Evolutionary conservation across 2,113 vertebrate genomes (phyloP), one percentile per base, ranked within the genome.

Genomic region (Xiphorhynchus elegans): DNA sequence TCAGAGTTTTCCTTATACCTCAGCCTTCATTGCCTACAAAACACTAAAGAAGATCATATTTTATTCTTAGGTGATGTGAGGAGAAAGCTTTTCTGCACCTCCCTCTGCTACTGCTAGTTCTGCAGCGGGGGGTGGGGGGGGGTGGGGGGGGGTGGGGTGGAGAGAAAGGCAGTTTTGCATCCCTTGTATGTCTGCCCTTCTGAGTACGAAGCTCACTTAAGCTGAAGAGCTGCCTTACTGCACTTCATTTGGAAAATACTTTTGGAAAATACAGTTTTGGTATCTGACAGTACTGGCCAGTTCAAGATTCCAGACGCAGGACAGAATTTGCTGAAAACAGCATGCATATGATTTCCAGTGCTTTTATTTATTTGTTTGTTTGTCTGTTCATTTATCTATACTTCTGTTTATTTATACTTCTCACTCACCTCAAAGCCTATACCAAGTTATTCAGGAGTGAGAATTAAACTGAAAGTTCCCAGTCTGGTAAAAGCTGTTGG

Each of bases 121-220:
- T 89, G 31, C 53, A 58, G n/a, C n/a, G n/a, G n/a, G 49, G 24
- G 49, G 11, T 14, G 53, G 2, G 6, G 11, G 49, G 24, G 49
- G 11, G n/a, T n/a, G n/a, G n/a, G n/a, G n/a, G n/a, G 49, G 24
- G 49, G 11, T 14, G 53, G 2, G 6, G 11, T 3, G 3, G 6
- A 11, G 5, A 3, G 77, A 56, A 20, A 66, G 2, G 6, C 58
- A 70, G 8, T 21, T 87, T 7, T 33, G 56, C 11, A 33, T 19
- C 42, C 7, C 9, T 49, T 68, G 13, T 31, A 47, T 5, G 55
- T 35, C 5, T 90, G 16, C 11, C 8, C 39, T 68, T 76, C 20
- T 70, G n/a, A 66, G 11, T 17, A 52, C 44, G 40, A 47, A 66
- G 7, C 2, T 56, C 21, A 44, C 35, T 68, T 42, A 69, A 53